phyloP scores from a whole-genome alignment of 2,113 vertebrate genomes.

The Eublepharis macularius region DNA sequence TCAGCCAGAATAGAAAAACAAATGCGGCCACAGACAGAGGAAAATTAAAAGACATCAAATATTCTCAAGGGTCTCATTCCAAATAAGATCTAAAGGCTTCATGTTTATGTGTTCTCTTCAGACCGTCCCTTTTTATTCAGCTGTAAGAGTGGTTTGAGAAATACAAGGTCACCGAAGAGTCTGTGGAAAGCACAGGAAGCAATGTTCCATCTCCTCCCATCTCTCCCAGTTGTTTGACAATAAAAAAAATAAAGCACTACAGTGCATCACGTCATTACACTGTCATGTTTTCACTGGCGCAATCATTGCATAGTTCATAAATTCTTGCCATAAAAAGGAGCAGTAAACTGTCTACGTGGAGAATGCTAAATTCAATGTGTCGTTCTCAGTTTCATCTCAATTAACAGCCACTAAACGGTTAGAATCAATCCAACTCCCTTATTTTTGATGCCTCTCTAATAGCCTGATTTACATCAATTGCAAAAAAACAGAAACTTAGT shows the following conservation, averaged over 20 bases:
- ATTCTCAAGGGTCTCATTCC: not conserved
- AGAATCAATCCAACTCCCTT: constrained; percentile 52
- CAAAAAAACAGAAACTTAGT: constrained; percentile 49
- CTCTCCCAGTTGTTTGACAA: constrained; percentile 44
- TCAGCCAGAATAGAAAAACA: not conserved
- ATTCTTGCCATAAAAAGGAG: constrained; percentile 51
- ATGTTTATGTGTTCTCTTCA: not conserved
- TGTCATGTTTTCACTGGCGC: constrained; percentile 58
- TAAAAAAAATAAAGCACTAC: constrained; percentile 42
- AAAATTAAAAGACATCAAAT: not conserved
- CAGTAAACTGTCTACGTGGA: constrained; percentile 28
- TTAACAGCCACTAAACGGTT: constrained; percentile 59
- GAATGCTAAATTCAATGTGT: constrained; percentile 43
- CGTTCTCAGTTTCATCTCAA: constrained; percentile 47
- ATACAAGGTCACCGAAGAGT: not conserved
- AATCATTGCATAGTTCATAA: constrained; percentile 60
- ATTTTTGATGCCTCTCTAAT: constrained; percentile 50
- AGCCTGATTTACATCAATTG: constrained; percentile 61
- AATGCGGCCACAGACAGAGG: not conserved
- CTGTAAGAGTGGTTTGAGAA: constrained; percentile 1
- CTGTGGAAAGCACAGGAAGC: constrained; percentile 20
- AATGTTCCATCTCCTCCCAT: constrained; percentile 44
- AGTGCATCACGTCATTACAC: not conserved
- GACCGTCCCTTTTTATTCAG: not conserved
- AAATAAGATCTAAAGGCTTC: not conserved